phyloP scores from a whole-genome alignment of 1,140 invertebrate genomes.

The Pararge aegeria region DNA sequence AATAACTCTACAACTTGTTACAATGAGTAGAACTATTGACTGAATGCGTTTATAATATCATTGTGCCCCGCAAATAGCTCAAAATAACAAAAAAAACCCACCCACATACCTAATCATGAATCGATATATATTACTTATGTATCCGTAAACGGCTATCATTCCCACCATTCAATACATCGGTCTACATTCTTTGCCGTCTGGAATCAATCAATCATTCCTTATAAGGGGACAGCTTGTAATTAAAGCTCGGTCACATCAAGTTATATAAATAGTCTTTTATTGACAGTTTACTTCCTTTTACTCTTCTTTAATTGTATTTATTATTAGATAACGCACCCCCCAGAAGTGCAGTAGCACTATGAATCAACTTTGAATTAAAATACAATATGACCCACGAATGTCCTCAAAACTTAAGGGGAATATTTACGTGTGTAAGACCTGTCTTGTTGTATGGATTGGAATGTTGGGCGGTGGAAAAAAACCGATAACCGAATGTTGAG shows the following conservation, averaged over 20 bases:
- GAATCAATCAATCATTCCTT: constrained; percentile 1
- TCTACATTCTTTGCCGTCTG: neutral
- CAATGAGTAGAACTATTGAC: too few relatives aligned
- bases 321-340: neutral
- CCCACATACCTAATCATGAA: neutral
- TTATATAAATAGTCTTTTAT: neutral
- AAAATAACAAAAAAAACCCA: neutral
- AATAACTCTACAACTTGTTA: too few relatives aligned
- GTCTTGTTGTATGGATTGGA: too few relatives aligned
- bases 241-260: neutral
- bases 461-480: too few relatives aligned
- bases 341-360: too few relatives aligned
- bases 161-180: neutral
- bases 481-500: too few relatives aligned
- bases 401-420: too few relatives aligned
- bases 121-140: neutral
- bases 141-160: neutral
- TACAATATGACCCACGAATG: too few relatives aligned
- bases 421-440: too few relatives aligned
- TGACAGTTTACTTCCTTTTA: neutral
- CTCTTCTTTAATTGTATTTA: neutral
- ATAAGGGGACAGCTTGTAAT: neutral
- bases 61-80: neutral
- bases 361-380: too few relatives aligned
- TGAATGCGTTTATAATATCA: too few relatives aligned